Conservation (phyloP, 2,113 vertebrate species). For the Rhea americana region DNA sequence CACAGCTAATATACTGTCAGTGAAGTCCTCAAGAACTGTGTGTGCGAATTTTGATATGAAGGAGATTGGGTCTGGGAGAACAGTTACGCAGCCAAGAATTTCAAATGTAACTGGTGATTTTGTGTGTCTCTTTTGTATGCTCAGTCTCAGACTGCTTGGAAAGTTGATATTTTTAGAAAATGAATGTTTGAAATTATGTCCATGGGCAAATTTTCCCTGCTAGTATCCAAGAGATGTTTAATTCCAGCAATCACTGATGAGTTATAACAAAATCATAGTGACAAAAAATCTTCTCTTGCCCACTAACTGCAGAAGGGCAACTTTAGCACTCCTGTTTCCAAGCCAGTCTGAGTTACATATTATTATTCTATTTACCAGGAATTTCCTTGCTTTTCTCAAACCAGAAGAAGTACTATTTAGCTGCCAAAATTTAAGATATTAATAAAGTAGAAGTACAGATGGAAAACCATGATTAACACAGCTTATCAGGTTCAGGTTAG, state of each 20-base stretch:
- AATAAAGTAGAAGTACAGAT: not conserved
- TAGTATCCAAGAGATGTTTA: not conserved
- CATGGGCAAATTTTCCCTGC: not conserved
- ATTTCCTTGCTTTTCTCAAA: not conserved
- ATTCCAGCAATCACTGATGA: not conserved
- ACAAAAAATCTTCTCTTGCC: not conserved
- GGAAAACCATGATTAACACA: not conserved
- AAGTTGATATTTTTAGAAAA: not conserved
- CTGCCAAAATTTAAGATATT: not conserved
- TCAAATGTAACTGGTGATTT: rapidly evolving
- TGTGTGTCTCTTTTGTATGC: not conserved
- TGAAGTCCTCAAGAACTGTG: not conserved
- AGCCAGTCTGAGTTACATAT: not conserved
- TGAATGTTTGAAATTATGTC: not conserved
- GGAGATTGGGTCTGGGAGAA: not conserved
- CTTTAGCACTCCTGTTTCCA: not conserved
- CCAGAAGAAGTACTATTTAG: not conserved
- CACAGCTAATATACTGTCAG: not conserved
- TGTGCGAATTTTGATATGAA: not conserved
- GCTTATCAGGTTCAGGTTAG: not conserved
- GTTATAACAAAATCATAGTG: not conserved
- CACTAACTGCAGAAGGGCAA: not conserved
- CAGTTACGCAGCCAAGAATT: not conserved
- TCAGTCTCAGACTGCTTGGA: not conserved
- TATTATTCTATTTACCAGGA: not conserved